Evolutionary conservation across 1,140 invertebrate genomes (phyloP).

Genomic region (Conopomorpha cramerella): DNA sequence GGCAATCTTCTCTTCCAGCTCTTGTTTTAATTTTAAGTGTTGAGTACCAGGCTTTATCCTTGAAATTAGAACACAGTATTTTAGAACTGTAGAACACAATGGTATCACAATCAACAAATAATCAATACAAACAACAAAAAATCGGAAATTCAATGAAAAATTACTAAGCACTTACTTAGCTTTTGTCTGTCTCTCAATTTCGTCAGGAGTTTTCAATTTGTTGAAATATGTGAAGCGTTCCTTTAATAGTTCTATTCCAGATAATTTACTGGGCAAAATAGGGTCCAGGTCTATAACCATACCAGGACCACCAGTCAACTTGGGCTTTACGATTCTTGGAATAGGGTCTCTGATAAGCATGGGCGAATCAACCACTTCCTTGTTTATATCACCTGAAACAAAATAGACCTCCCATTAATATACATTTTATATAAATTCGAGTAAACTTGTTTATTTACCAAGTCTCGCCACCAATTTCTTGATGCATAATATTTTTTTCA

Average conservation of each 20-base stretch:
- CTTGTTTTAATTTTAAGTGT: slow-evolving; percentile 64
- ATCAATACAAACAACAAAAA: too few relatives aligned
- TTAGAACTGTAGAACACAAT: too few relatives aligned
- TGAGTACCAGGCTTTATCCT: slow-evolving; percentile 65
- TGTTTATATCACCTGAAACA: slow-evolving; percentile 4
- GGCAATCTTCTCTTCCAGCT: slow-evolving; percentile 67
- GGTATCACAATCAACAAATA: too few relatives aligned
- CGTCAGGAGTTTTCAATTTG: slow-evolving; percentile 44
- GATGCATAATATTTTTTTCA: too few relatives aligned
- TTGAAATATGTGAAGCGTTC: slow-evolving; percentile 67
- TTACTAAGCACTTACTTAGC: slow-evolving; percentile 26
- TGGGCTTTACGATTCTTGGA: slow-evolving; percentile 40
- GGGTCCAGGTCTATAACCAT: slow-evolving; percentile 65
- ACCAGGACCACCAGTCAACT: slow-evolving; percentile 61
- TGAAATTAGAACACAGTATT: slow-evolving; percentile 5
- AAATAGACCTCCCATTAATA: slow-evolving; percentile 1
- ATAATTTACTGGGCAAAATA: slow-evolving; percentile 29
- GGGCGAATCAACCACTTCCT: slow-evolving; percentile 6
- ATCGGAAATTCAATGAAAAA: slow-evolving; percentile 1
- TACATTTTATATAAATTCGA: slow-evolving; percentile 3
- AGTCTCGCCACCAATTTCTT: too few relatives aligned
- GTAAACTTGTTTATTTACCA: too few relatives aligned
- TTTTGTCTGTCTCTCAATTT: slow-evolving; percentile 50
- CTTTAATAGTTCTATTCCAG: slow-evolving; percentile 63
- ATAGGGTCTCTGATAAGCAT: slow-evolving; percentile 9